phyloP scores from a whole-genome alignment of 2,888 invertebrate genomes.

The Cephus nigrinus region DNA sequence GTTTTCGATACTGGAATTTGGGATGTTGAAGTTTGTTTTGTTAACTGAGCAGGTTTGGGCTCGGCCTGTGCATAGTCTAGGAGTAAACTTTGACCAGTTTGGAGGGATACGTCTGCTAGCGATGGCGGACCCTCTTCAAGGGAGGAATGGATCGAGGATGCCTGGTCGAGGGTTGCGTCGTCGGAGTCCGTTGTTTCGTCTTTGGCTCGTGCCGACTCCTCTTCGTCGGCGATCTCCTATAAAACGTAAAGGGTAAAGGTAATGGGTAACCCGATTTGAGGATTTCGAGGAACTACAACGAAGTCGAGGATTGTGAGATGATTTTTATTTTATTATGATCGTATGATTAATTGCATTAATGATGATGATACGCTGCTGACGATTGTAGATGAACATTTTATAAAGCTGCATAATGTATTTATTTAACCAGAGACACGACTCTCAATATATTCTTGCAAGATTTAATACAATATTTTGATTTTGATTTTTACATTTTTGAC shows the following conservation, averaged over 20 bases:
- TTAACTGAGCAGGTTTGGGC: constrained; percentile 44
- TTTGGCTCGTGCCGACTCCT: constrained; percentile 32
- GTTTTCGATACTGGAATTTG: constrained; percentile 41
- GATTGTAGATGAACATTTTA: neutral
- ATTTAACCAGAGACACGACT: neutral
- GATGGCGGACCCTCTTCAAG: constrained; percentile 48
- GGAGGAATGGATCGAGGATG: constrained; percentile 55
- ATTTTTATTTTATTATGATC: constrained; percentile 6
- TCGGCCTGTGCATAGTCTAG: constrained; percentile 38
- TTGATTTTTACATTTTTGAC: neutral
- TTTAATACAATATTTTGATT: neutral
- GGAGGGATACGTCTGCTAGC: constrained; percentile 60
- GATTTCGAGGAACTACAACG: neutral
- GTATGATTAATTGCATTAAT: constrained; percentile 6
- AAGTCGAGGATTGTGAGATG: constrained; percentile 12
- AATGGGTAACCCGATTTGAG: neutral
- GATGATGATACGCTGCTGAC: neutral
- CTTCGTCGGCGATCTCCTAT: constrained; percentile 40
- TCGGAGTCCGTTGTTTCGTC: constrained; percentile 43
- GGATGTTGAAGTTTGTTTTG: constrained; percentile 57
- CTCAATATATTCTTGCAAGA: neutral
- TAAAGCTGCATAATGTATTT: neutral
- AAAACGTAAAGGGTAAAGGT: constrained; percentile 30
- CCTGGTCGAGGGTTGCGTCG: constrained; percentile 57
- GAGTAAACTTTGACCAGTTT: constrained; percentile 59